Evolutionary conservation across 1,140 invertebrate genomes (phyloP).

Genomic region (Drosophila nikananu): DNA sequence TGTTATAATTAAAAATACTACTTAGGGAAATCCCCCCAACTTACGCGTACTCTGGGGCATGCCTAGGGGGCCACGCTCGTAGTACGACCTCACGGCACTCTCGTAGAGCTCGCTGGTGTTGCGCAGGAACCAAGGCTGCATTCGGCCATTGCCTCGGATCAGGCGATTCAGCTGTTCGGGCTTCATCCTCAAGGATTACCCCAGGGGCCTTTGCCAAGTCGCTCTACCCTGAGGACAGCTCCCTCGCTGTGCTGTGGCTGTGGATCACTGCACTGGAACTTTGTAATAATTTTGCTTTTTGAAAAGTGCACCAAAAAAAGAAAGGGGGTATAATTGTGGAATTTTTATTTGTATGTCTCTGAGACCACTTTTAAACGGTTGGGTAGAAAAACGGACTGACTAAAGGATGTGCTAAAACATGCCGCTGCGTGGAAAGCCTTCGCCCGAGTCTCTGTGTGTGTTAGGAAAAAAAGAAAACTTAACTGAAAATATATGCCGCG

Average conservation of each 20-base stretch:
- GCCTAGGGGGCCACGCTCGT: constrained; percentile 22
- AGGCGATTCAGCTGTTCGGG: constrained; percentile 61
- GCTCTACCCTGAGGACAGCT: neutral
- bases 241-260: too few species aligned
- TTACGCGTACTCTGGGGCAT: constrained; percentile 29
- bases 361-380: constrained; percentile 30
- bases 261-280: constrained; percentile 4
- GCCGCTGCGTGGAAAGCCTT: constrained; percentile 30
- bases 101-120: constrained; percentile 65
- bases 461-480: constrained; percentile 12
- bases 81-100: constrained; percentile 48
- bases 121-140: constrained; percentile 60
- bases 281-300: constrained; percentile 42
- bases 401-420: constrained; percentile 49
- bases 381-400: constrained; percentile 11
- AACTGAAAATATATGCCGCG: constrained; percentile 6
- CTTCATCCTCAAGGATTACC: constrained; percentile 52
- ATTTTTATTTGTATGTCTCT: constrained; percentile 18
- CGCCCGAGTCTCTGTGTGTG: neutral
- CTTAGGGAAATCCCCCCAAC: neutral
- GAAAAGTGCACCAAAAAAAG: constrained; percentile 11
- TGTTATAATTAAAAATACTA: neutral
- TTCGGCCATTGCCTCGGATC: constrained; percentile 46
- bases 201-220: neutral
- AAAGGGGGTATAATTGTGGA: constrained; percentile 8